Base-by-base conservation (phyloP, 2,797 vertebrate genomes). In the Corythornis leucogaster region DNA sequence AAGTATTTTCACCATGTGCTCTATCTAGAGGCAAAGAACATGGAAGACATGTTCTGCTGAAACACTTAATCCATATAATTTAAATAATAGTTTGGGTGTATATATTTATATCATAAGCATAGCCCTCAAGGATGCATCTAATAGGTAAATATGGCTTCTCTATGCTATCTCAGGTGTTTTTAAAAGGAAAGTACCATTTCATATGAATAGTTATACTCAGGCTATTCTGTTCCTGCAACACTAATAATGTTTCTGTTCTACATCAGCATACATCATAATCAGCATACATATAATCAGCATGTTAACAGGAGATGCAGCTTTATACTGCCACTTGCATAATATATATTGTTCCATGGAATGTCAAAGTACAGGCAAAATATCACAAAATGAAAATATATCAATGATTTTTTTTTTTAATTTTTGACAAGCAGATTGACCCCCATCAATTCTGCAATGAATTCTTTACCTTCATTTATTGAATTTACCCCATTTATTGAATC, bases 301-400 rank as follows among this genome's bases (percentile, higher is more conserved):
- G 25, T 11, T 77, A 89, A 70, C 82, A 96, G 42, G 14, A 88
- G 53, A 79, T 79, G 73, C 38, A 83, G 30, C 68, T 94, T 80
- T 67, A 9, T 22, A 12, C 38, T 43, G 26, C 22, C 17, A 31
- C 43, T 94, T 58, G 11, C 2, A 2, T 50, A 38, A 87, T 58
- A 87, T 6, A 58, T 38, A 53, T 75, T 75, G 22, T 89, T 82
- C 62, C 66, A 79, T 18, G 54, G n/a, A 80, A 85, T 58, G 70
- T 87, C 31, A 91, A 93, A 93, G 40, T 84, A 92, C 83, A 85
- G 30, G 73, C 54, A 88, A 68, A 92, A 75, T 68, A 64, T 11
- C 54, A 62, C 15, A 74, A 77, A 64, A 73, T 48, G 43, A 35
- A 87, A 76, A 90, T 53, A 66, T 71, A 80, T 46, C 75, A 71